Evolutionary conservation across 2,113 vertebrate genomes (phyloP).

Genomic region (Apistogramma diplotaenia): DNA sequence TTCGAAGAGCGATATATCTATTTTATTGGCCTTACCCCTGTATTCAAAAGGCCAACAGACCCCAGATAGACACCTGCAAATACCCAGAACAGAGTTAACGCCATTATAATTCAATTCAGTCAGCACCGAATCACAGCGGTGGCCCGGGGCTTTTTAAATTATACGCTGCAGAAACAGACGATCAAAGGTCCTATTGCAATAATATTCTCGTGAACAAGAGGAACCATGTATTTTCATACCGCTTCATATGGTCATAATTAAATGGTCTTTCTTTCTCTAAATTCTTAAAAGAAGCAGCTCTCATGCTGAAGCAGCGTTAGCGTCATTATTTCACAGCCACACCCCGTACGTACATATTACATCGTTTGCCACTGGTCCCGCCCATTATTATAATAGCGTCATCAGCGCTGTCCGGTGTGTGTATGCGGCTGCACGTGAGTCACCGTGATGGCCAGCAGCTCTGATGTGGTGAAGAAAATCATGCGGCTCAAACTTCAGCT

Average conservation of each 20-base stretch:
- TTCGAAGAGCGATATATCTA: neutral
- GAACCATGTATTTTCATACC: neutral
- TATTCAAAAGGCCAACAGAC: neutral
- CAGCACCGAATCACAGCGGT: neutral
- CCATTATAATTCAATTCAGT: neutral
- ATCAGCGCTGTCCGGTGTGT: slow-evolving; percentile 54
- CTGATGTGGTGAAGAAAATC: slow-evolving; percentile 58
- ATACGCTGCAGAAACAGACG: neutral
- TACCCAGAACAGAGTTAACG: neutral
- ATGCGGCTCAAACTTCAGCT: slow-evolving; percentile 74
- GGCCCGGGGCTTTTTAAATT: neutral
- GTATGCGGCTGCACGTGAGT: slow-evolving; percentile 42
- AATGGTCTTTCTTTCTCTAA: neutral
- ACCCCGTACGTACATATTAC: neutral
- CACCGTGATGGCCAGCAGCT: slow-evolving; percentile 66
- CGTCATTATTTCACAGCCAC: neutral
- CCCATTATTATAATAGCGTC: slow-evolving; percentile 63
- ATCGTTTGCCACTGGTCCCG: slow-evolving; percentile 12
- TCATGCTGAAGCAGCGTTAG: neutral
- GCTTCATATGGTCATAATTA: neutral
- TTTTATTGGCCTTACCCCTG: neutral
- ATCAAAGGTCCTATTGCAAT: neutral
- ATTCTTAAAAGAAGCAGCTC: neutral
- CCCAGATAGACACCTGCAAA: neutral
- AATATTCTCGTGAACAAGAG: neutral